Percentiles rank a stretch among this genome's conserved stretches.
These are phyloP conservation scores for Leiothrix lutea DNA, from an alignment of 2,113 vertebrate species.

Conservation along the genomic window DNA sequence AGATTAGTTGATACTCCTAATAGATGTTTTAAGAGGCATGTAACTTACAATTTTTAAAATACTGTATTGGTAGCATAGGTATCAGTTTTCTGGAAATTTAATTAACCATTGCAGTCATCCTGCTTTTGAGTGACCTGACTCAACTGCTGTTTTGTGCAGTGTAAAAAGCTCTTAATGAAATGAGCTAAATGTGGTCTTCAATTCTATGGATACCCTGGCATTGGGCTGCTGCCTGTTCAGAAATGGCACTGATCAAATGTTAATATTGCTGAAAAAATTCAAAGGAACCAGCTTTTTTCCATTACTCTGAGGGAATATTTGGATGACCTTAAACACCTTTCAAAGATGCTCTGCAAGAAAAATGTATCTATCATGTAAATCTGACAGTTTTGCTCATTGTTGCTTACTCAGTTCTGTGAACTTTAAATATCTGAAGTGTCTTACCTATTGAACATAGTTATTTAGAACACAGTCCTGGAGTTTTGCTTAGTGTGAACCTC, in stretches of 20 bases:
- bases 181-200: not conserved
- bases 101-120: not conserved
- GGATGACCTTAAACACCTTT: not conserved
- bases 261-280: not conserved
- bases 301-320: not conserved
- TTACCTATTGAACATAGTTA: not conserved
- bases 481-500: not conserved
- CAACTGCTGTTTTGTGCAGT: not conserved
- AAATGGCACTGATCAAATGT: not conserved
- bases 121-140: not conserved
- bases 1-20: not conserved
- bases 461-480: not conserved
- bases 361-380: not conserved
- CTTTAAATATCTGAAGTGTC: not conserved
- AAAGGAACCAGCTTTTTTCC: not conserved
- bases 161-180: not conserved
- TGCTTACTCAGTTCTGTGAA: not conserved
- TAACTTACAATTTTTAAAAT: not conserved
- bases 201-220: not conserved
- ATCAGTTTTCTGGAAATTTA: not conserved
- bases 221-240: not conserved
- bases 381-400: not conserved
- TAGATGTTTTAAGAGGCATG: not conserved
- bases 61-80: not conserved
- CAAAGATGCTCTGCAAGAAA: not conserved